Evolutionary conservation across 2,113 vertebrate genomes (phyloP).

Genomic region (Vidua chalybeata): DNA sequence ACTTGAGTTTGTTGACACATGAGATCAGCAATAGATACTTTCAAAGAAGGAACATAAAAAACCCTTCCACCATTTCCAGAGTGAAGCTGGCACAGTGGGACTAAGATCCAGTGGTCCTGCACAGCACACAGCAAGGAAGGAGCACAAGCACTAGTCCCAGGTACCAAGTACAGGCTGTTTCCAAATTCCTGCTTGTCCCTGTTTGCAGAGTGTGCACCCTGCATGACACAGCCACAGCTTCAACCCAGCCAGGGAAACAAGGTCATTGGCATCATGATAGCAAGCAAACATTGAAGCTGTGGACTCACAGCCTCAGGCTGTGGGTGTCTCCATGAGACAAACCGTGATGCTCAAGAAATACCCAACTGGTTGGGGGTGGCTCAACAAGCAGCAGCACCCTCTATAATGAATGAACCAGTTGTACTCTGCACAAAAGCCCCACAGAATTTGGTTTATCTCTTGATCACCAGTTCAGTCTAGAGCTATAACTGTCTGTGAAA

Average conservation of each 20-base stretch:
- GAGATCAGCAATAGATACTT: neutral
- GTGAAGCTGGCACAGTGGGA: neutral
- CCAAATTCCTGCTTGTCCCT: neutral
- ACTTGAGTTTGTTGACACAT: neutral
- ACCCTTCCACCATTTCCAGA: neutral
- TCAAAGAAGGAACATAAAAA: neutral
- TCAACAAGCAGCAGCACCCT: neutral
- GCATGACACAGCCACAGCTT: fast-evolving
- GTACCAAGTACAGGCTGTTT: neutral
- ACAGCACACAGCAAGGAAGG: fast-evolving
- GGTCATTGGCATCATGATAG: neutral
- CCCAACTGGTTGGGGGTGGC: neutral
- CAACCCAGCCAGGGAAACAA: neutral
- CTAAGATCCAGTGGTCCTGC: neutral
- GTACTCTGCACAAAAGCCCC: neutral
- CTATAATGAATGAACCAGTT: neutral
- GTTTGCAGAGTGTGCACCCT: neutral
- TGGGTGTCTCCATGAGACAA: neutral
- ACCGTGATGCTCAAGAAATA: neutral
- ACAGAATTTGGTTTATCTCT: neutral
- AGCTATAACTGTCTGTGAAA: neutral
- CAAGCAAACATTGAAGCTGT: neutral
- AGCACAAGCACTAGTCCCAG: fast-evolving
- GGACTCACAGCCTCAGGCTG: neutral
- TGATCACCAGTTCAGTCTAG: neutral